Base-by-base conservation (phyloP, 2,113 vertebrate genomes). In the Xyrauchen texanus region DNA sequence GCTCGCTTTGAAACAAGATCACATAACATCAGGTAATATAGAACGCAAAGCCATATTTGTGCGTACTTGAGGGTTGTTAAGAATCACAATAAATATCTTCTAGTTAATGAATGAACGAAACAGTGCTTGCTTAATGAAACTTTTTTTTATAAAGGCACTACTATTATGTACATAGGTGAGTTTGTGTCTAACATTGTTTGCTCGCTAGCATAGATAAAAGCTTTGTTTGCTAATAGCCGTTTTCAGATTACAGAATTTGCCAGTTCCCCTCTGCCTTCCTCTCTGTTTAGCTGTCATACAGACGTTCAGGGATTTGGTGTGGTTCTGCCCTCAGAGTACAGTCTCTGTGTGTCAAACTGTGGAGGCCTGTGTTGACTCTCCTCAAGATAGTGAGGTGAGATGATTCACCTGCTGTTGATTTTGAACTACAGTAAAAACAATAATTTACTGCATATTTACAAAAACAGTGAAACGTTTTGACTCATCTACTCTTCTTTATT, bases 241-340 rank as follows among this genome's bases (percentile, higher is more conserved):
- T 11, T 58, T 11, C 55, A 58, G 13, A 4, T 12, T 10, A 4
- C 9, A 55, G 5, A 3, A 55, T 55, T 55, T 12, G 11, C 12
- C 12, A 13, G 12, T 57, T 12, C 55, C 15, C 1, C 13, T 15
- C 13, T 6, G 55, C 15, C 3, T 75, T 51, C 64, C 10, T 21
- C 10, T 21, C 52, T 64, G 49, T 78, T 49, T 65, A 99, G 98
- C 93, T 0, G 97, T 99, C 71, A 91, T 98, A 42, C 97, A 96
- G 87, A 94, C 94, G 0, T 96, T 98, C 86, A 92, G 95, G 52
- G 96, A 98, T 88, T 92, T 99, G 90, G 94, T 94, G 0, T 99
- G 97, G 97, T 90, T 97, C 82, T 96, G 96, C 88, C 96, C 97
- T 51, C 96, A 97, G 88, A 96, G 95, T 85, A 93, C 90, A 0